Evolutionary conservation across 1,140 invertebrate genomes (phyloP).

Genomic region (Habropoda laboriosa): DNA sequence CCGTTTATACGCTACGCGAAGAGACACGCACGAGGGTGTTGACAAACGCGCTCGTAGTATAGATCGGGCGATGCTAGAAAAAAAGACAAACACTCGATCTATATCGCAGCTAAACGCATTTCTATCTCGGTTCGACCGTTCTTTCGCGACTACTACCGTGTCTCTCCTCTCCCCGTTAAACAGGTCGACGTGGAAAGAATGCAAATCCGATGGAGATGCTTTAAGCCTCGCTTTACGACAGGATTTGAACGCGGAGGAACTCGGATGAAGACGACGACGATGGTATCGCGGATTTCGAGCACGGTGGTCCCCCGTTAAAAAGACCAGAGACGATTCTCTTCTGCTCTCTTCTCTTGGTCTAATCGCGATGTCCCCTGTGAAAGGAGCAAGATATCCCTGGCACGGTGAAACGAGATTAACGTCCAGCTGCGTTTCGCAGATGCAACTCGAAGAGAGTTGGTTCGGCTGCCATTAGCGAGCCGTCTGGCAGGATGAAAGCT

Average conservation of each 20-base stretch:
- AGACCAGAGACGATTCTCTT: not conserved
- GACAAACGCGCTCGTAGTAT: too few species aligned
- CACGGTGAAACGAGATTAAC: constrained; percentile 58
- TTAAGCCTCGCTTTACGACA: constrained; percentile 10
- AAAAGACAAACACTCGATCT: too few species aligned
- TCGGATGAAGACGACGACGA: not conserved
- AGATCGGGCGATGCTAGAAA: too few species aligned
- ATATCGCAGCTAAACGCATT: too few species aligned
- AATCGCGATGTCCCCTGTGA: constrained; percentile 42
- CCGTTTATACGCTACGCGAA: too few species aligned
- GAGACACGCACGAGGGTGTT: too few species aligned
- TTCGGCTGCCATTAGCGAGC: constrained; percentile 73
- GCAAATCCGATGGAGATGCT: not conserved
- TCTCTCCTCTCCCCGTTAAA: not conserved
- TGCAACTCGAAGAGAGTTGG: constrained; percentile 53
- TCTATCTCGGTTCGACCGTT: not conserved
- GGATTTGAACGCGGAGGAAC: not conserved
- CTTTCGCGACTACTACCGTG: not conserved
- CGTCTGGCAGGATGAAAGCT: constrained; percentile 61
- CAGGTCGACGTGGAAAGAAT: not conserved
- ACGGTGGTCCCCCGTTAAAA: constrained; percentile 42
- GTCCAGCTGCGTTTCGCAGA: constrained; percentile 49
- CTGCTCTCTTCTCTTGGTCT: too few species aligned
- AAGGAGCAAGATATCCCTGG: constrained; percentile 10
- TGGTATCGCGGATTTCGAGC: constrained; percentile 27